These are phyloP conservation scores for Dysidea cf. avara DNA, from an alignment of 37 sponge, comb jelly and placozoan genomes.

Conservation along the genomic window DNA sequence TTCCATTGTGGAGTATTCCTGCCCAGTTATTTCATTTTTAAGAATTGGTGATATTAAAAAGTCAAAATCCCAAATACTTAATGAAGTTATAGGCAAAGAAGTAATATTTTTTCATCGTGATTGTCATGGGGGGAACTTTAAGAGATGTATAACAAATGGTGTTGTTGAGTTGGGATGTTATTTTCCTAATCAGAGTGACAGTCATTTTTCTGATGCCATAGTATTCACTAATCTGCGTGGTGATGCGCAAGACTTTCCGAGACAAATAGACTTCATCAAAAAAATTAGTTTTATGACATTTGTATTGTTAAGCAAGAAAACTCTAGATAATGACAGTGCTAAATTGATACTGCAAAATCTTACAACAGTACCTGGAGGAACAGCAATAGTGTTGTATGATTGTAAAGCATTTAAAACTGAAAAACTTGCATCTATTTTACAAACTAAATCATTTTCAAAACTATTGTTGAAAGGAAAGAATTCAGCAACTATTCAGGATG, in stretches of 20 bases:
- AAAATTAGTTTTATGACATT: constrained; percentile 8
- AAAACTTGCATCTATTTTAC: neutral
- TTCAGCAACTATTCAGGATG: neutral
- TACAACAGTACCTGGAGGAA: constrained; percentile 15
- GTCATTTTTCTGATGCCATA: constrained; percentile 14
- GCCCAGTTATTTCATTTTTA: constrained; percentile 34
- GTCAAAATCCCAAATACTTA: constrained; percentile 44
- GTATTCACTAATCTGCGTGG: constrained; percentile 37
- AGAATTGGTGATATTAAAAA: constrained; percentile 5
- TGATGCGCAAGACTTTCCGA: constrained; percentile 2
- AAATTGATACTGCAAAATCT: neutral
- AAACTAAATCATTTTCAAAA: neutral
- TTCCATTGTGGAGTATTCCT: constrained; percentile 5
- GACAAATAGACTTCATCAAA: constrained; percentile 24
- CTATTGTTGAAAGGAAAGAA: neutral
- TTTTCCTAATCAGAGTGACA: constrained; percentile 1
- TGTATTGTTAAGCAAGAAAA: constrained; percentile 2
- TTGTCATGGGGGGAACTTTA: constrained; percentile 4
- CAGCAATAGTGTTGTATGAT: neutral
- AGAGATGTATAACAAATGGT: constrained; percentile 1
- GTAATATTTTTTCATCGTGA: constrained; percentile 27
- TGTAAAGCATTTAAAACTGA: neutral
- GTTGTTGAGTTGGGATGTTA: constrained; percentile 30
- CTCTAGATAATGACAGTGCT: neutral
- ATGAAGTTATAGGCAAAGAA: constrained; percentile 17